Conservation (phyloP, 2,797 vertebrate species). For the Sebastes ruberrimus region DNA sequence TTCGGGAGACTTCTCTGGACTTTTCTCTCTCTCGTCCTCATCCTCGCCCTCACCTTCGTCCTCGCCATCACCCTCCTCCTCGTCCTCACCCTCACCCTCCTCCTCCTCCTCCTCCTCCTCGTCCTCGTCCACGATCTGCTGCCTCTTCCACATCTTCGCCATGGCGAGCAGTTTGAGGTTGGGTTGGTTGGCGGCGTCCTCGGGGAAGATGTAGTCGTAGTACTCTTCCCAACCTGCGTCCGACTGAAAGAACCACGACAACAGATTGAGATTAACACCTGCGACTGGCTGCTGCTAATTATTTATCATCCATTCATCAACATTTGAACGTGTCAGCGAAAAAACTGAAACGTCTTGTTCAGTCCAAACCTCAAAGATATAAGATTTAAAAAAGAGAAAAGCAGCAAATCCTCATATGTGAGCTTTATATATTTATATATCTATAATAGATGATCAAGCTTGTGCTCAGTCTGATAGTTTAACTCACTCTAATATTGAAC, state of each 20-base stretch:
- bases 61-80: not conserved
- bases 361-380: not conserved
- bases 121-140: conserved; percentile 76
- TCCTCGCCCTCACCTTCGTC: no score
- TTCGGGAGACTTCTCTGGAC: not conserved
- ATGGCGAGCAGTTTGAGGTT: conserved; percentile 98
- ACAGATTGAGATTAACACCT: not conserved
- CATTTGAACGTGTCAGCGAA: not conserved
- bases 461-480: not conserved
- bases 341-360: not conserved
- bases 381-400: not conserved
- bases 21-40: not conserved
- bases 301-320: not conserved
- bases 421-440: no score
- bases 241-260: conserved; percentile 78
- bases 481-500: not conserved
- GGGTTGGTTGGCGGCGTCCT: conserved; percentile 97
- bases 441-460: not conserved
- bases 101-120: conserved; percentile 11
- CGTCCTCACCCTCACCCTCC: not conserved
- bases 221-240: conserved; percentile 99
- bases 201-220: conserved; percentile 98
- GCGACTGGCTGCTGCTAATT: not conserved
- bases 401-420: not conserved
- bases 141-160: conserved; percentile 99